Evolutionary conservation across 92 coral and sea anemone species (phyloP).

Genomic region (Muricea muricata): DNA sequence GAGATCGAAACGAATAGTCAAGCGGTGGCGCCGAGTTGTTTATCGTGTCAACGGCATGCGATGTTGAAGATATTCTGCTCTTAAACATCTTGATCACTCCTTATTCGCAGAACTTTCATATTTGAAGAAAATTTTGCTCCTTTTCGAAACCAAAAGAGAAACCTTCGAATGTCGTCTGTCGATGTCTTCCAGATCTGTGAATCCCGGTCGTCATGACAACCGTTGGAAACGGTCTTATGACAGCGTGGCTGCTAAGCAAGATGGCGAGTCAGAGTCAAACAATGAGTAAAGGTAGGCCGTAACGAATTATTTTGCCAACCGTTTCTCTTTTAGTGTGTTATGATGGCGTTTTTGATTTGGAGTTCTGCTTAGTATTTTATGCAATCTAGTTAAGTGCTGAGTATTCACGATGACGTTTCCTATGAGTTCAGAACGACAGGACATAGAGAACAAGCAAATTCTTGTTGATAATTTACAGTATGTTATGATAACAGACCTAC

Average conservation of each 20-base stretch:
- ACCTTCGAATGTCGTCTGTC: neutral
- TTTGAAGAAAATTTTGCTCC: neutral
- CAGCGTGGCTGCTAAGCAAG: conserved; percentile 29
- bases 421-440: too few species aligned
- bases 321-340: neutral
- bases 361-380: neutral
- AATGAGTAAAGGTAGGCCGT: neutral
- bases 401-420: too few species aligned
- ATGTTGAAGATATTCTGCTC: conserved; percentile 64
- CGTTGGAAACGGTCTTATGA: neutral
- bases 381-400: neutral
- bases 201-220: conserved; percentile 12
- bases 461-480: too few species aligned
- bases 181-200: too few species aligned
- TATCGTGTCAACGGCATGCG: conserved; percentile 78
- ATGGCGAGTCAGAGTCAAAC: conserved; percentile 30
- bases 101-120: neutral
- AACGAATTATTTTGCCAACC: neutral
- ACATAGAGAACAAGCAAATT: too few species aligned
- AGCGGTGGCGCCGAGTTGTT: conserved; percentile 80
- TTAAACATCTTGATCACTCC: conserved; percentile 54
- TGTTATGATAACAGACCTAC: too few species aligned
- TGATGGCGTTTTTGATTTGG: neutral
- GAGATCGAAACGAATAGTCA: conserved; percentile 78
- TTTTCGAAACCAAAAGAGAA: neutral